Base-by-base conservation (phyloP, 2,888 invertebrate species). In the Drosophila histrio region DNA sequence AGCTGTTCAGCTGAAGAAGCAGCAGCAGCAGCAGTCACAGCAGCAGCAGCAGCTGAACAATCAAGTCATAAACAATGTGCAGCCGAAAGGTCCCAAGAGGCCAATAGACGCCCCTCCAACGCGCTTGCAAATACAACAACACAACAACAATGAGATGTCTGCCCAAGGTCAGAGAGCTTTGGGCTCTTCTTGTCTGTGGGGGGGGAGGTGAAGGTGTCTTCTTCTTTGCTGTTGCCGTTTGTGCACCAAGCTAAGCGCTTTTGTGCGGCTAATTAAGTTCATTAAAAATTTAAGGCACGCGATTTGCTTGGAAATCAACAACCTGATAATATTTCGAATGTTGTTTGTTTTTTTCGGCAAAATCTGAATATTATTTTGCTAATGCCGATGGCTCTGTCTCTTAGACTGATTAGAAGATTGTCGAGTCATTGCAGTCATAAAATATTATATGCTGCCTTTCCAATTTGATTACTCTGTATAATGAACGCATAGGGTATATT, bases 1-100 rank as follows among this genome's bases (percentile, higher is more conserved):
- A 41, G 41, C 49, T 39, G 15, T 30, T 44, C n/a, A n/a, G 50
- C 49, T 24, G 43, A 63, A 39, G 76, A 63, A 54, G 56, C 28
- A 56, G 36, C 32, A 58, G 41, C 15, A 32, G 38, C 30, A 26
- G 34, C 32, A 47, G 32, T 39, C 41, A 36, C 24, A 24, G 30
- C 43, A 46, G 36, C 62, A 66, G 52, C 68, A 47, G 32, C 71
- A 77, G 36, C 74, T 72, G 64, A 87, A 84, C 88, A 84, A 87
- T 87, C 74, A 72, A 87, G 66, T 77, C 88, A 77, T 84, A 87
- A 84, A 84, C 86, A 87, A 87, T 84, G 83, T 85, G 77, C 83
- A 82, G 72, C 82, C 82, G 70, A 83, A 67, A 75, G 65, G 72
- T 69, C 76, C 56, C 82, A 71, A 64, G 61, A 47, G 72, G 66